Evolutionary conservation across 2,888 invertebrate species (phyloP), one percentile per base, ranked within the genome.

Genomic region (Habroteleia sp.): DNA sequence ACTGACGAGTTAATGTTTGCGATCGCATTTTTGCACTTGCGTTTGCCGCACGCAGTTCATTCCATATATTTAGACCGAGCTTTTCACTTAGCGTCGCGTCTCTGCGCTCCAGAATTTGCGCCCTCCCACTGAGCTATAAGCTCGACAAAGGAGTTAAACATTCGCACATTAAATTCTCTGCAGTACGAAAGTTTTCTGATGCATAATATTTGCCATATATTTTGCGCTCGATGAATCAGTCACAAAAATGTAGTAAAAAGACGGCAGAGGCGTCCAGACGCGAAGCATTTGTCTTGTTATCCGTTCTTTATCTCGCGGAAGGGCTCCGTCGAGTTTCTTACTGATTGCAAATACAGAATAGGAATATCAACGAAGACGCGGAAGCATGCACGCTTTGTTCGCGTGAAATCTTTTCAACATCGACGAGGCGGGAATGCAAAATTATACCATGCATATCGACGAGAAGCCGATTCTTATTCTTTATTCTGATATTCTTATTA

Each of bases 391-490:
- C 65, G 37, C 66, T 77, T 80, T 79, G 79, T 79, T 81, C 77
- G 73, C 50, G 68, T 35, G 68, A 81, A 78, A 77, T 80, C 80
- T 78, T 77, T 79, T 79, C 69, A 73, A 39, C 60, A 62, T 33
- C 76, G 65, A 50, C 74, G 78, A 77, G 65, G 58, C 68, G 75
- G 50, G 75, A 78, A 78, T 76, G 62, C 35, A 31, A 69, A 77
- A 72, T 76, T 74, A 72, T 74, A 52, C 69, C 63, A 23, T 46
- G 79, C 77, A 76, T 77, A 78, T 80, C 78, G 77, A 79, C 77
- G 77, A 79, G 74, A 63, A 71, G 71, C 66, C 75, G 74, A 78
- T 74, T 76, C 60, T 44, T 52, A n/a, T 77, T 76, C 65, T 73
- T 73, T 50, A 50, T 54, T 29, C 46, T 39, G 35, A 65, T 72